These are phyloP conservation scores for Drosophila sp. DNA, from an alignment of 1,140 invertebrate genomes.

Conservation along the genomic window DNA sequence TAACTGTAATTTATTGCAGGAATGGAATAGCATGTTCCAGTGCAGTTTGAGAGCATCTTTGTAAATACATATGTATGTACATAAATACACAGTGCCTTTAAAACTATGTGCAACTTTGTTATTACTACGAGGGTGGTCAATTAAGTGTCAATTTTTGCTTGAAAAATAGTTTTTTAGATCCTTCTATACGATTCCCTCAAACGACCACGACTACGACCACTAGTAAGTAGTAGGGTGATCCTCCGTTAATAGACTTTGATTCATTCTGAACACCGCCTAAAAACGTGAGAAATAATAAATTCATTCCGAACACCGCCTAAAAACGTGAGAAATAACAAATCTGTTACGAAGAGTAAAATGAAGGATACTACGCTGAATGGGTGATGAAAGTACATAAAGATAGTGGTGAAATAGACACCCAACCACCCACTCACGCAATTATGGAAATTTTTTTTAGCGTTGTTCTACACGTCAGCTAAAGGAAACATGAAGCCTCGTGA, in stretches of 20 bases:
- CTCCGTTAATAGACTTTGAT: too few species aligned
- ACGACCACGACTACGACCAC: too few species aligned
- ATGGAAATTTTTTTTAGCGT: slow-evolving; percentile 33
- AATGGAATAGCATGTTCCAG: neutral
- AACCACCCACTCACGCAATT: slow-evolving; percentile 30
- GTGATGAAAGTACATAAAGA: neutral
- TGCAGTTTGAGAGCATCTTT: neutral
- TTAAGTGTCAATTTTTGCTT: too few species aligned
- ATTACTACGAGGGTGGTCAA: neutral
- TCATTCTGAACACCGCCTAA: neutral
- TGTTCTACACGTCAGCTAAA: slow-evolving; percentile 27
- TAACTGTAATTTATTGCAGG: slow-evolving; percentile 12
- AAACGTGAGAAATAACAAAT: slow-evolving; percentile 1
- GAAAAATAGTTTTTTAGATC: too few species aligned
- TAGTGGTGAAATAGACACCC: slow-evolving; percentile 11
- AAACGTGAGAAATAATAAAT: neutral
- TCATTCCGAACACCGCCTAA: neutral
- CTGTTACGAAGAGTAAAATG: neutral
- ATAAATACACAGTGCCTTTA: neutral
- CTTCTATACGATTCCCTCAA: too few species aligned
- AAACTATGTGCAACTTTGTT: neutral
- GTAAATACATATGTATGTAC: too few species aligned
- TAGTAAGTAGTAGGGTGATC: too few species aligned
- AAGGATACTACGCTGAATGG: neutral
- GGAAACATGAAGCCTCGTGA: slow-evolving; percentile 31